phyloP scores from a whole-genome alignment of 1,140 invertebrate genomes.

The Neodiprion pinetum region DNA sequence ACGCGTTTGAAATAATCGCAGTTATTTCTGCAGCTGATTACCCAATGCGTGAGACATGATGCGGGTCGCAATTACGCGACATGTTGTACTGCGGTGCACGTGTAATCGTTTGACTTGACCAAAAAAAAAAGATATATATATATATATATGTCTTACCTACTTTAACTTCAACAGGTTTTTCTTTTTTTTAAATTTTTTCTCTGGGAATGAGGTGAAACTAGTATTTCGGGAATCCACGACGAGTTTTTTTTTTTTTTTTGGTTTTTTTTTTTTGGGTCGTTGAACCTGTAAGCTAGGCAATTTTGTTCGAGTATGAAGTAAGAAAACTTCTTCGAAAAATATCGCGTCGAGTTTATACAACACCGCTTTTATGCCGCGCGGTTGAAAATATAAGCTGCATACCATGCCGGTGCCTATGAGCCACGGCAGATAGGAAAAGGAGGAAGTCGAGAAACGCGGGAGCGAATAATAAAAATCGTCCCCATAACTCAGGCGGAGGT shows the following conservation, averaged over 20 bases:
- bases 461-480: constrained; percentile 62
- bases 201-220: neutral
- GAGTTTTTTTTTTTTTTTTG: neutral
- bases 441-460: constrained; percentile 31
- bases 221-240: neutral
- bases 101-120: neutral
- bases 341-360: neutral
- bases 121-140: neutral
- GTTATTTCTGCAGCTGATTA: too few relatives aligned
- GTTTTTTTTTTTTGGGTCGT: neutral
- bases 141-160: neutral
- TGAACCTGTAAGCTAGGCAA: too few relatives aligned
- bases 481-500: constrained; percentile 56
- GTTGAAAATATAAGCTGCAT: too few relatives aligned
- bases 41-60: too few relatives aligned
- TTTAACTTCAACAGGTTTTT: neutral
- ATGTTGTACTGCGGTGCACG: neutral
- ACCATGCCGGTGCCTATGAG: constrained; percentile 15
- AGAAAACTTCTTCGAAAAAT: neutral
- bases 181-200: too few relatives aligned
- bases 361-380: too few relatives aligned
- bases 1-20: too few relatives aligned
- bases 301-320: neutral
- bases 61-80: too few relatives aligned
- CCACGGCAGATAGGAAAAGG: constrained; percentile 36